These are phyloP conservation scores for Clamator glandarius DNA, from an alignment of 2,797 vertebrate genomes.

Conservation along the genomic window DNA sequence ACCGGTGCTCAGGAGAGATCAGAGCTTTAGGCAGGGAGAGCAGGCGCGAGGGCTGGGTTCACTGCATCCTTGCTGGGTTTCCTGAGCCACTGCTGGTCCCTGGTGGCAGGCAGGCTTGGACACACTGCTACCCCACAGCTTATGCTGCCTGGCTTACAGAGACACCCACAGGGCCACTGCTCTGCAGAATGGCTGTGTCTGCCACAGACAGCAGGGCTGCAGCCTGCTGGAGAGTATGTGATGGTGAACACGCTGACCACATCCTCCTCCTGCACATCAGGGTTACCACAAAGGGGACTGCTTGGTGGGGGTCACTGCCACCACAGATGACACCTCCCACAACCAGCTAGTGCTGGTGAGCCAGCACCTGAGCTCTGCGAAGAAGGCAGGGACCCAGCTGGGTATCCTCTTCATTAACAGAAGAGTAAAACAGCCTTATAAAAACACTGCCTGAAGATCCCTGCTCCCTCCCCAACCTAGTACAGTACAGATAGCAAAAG, in stretches of 20 bases:
- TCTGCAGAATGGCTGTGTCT: background rate
- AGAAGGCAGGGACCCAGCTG: background rate
- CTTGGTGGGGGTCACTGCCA: background rate
- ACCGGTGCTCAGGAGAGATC: slow-evolving; percentile 15
- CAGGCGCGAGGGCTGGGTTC: background rate
- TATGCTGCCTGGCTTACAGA: background rate
- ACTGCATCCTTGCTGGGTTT: background rate
- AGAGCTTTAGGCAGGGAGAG: slow-evolving; percentile 34
- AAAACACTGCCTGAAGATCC: background rate
- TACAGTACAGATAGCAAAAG: background rate
- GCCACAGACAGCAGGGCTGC: background rate
- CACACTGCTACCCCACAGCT: background rate
- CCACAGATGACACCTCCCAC: background rate
- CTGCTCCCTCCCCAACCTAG: background rate
- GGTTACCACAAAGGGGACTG: background rate
- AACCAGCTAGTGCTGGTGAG: background rate
- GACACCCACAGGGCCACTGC: background rate
- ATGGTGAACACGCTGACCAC: background rate
- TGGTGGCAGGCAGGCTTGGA: background rate
- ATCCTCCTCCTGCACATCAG: background rate
- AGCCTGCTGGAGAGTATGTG: fast-evolving
- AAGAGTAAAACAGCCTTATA: background rate
- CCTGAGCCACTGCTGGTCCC: slow-evolving; percentile 2
- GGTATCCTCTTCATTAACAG: background rate
- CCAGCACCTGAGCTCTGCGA: background rate